Evolutionary conservation across 2,113 vertebrate species (phyloP).

Genomic region (Sterrhoptilus dennistouni): DNA sequence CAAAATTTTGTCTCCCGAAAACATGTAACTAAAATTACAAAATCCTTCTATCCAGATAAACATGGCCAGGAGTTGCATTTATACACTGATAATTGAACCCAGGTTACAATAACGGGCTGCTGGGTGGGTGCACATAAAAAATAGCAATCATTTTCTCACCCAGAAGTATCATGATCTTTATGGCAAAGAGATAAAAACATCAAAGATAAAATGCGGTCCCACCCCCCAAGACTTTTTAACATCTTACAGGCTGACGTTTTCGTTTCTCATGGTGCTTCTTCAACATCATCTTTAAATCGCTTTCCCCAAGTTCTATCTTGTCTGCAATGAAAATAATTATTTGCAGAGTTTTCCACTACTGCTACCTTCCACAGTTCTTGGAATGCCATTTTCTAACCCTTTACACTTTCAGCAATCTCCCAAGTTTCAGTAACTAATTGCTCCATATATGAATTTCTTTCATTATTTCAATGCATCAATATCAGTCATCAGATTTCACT

Average conservation of each 20-base stretch:
- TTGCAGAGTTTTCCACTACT: not conserved
- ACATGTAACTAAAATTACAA: not conserved
- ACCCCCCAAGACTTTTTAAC: not conserved
- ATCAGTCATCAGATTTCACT: not conserved
- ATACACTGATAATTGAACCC: not conserved
- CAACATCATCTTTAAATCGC: slow-evolving; percentile 87
- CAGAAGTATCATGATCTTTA: not conserved
- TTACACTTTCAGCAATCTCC: not conserved
- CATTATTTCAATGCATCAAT: not conserved
- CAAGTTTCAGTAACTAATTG: not conserved
- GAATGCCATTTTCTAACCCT: not conserved
- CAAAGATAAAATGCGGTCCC: not conserved
- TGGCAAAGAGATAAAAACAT: not conserved
- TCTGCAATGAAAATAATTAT: slow-evolving; percentile 73
- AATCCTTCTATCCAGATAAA: not conserved
- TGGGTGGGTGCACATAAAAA: not conserved
- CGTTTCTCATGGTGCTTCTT: slow-evolving; percentile 92
- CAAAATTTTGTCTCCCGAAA: not conserved
- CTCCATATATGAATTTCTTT: not conserved
- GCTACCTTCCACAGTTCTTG: not conserved
- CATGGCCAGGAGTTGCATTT: not conserved
- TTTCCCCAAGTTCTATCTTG: slow-evolving; percentile 88
- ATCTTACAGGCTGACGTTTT: slow-evolving; percentile 90
- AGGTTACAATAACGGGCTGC: not conserved
- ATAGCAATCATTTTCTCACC: not conserved